Evolutionary conservation across 2,797 vertebrate genomes (phyloP).

Genomic region (Spatula versicolor): DNA sequence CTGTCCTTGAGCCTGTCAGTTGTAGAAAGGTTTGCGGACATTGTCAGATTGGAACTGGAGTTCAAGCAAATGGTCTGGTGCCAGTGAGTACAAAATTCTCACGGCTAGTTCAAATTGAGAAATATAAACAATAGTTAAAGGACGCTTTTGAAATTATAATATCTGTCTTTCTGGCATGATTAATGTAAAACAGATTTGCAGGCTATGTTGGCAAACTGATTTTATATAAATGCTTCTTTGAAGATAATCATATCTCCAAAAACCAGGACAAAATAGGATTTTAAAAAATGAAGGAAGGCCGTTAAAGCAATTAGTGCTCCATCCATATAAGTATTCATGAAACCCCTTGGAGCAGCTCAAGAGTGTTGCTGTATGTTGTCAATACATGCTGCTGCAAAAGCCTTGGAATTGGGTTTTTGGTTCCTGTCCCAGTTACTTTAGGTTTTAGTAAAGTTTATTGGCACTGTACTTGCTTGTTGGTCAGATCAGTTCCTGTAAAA

Average conservation of each 20-base stretch:
- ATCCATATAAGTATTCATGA: not conserved
- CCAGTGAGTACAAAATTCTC: not conserved
- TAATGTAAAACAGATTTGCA: not conserved
- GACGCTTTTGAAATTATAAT: not conserved
- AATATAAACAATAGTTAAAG: not conserved
- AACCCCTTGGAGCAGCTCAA: not conserved
- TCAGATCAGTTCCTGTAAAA: not conserved
- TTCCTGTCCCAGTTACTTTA: not conserved
- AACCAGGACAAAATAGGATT: not conserved
- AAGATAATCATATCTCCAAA: not conserved
- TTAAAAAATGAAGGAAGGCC: not conserved
- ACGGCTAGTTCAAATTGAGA: not conserved
- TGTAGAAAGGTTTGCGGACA: not conserved
- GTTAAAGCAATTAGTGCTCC: not conserved
- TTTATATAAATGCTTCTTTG: not conserved
- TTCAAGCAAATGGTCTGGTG: not conserved
- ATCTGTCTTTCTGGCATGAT: not conserved
- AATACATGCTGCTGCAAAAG: not conserved
- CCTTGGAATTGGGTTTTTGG: not conserved
- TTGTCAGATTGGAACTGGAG: not conserved
- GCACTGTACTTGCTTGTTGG: not conserved
- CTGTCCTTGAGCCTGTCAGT: not conserved
- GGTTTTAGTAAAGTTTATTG: not conserved
- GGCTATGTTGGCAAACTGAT: not conserved
- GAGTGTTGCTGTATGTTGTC: not conserved